These are phyloP conservation scores for Sebastes variabilis DNA, from an alignment of 2,797 vertebrate genomes.

Conservation along the genomic window DNA sequence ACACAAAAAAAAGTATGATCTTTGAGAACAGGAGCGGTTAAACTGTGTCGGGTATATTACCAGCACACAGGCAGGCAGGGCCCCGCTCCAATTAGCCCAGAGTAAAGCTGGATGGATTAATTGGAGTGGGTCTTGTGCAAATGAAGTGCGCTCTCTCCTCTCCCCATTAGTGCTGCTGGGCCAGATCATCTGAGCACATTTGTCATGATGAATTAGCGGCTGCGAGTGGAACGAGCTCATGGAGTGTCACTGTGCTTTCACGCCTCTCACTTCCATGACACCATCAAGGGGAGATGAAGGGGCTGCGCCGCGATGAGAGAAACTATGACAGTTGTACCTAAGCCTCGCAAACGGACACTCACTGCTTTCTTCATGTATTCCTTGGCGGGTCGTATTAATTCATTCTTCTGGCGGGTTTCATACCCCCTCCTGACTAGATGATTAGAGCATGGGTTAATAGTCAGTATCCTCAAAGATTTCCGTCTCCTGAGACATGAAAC, in stretches of 20 bases:
- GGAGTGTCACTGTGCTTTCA: slow-evolving; percentile 82
- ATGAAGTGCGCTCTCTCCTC: slow-evolving; percentile 78
- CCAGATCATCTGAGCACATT: slow-evolving; percentile 84
- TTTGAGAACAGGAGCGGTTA: slow-evolving; percentile 71
- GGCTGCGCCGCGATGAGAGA: slow-evolving; percentile 70
- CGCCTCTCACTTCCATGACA: slow-evolving; percentile 81
- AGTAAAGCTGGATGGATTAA: slow-evolving; percentile 83
- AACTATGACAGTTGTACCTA: slow-evolving; percentile 83
- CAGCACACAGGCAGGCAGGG: slow-evolving; percentile 76
- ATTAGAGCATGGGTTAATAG: slow-evolving; percentile 82
- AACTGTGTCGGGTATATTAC: slow-evolving; percentile 78
- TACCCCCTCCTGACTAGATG: slow-evolving; percentile 75
- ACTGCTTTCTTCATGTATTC: slow-evolving; percentile 72
- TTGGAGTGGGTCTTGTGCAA: slow-evolving; percentile 83
- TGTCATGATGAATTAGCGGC: slow-evolving; percentile 85
- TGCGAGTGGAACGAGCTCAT: slow-evolving; percentile 78
- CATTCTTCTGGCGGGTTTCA: slow-evolving; percentile 72
- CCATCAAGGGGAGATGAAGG: slow-evolving; percentile 82
- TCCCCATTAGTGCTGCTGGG: slow-evolving; percentile 81
- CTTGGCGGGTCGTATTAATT: slow-evolving; percentile 76
- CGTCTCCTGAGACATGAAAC: slow-evolving; percentile 74
- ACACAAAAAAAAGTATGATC: slow-evolving; percentile 54
- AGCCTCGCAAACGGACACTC: slow-evolving; percentile 80
- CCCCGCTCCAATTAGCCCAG: slow-evolving; percentile 80
- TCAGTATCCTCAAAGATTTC: slow-evolving; percentile 79